Evolutionary conservation across 2,797 vertebrate species (phyloP).

Genomic region (Fringilla coelebs): DNA sequence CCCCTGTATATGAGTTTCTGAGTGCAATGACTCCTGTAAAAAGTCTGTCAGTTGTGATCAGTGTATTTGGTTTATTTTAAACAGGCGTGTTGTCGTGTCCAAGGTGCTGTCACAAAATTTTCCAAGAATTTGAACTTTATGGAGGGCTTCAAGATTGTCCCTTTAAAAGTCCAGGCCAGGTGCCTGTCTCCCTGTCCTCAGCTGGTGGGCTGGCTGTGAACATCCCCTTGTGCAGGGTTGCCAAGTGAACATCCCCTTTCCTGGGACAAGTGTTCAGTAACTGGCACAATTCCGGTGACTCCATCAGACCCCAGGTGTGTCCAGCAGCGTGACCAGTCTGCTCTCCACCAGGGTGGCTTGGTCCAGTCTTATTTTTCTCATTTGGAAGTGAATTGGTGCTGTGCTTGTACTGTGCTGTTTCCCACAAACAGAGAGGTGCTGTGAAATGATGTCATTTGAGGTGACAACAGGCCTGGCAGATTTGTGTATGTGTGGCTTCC

Average conservation of each 20-base stretch:
- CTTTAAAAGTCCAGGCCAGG: neutral
- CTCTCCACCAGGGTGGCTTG: neutral
- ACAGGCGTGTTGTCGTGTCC: rapidly evolving
- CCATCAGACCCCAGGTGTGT: neutral
- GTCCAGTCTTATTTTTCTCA: neutral
- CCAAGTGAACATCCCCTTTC: neutral
- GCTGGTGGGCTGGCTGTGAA: neutral
- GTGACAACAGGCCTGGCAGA: neutral
- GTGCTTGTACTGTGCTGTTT: neutral
- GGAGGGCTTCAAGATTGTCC: neutral
- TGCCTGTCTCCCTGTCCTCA: neutral
- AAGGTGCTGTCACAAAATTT: neutral
- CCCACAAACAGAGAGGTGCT: neutral
- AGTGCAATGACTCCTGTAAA: neutral
- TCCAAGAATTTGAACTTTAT: neutral
- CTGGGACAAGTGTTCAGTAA: neutral
- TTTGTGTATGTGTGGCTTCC: neutral
- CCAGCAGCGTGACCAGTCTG: neutral
- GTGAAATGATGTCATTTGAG: neutral
- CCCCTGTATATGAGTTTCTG: rapidly evolving
- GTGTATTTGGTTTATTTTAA: neutral
- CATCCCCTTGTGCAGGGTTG: rapidly evolving
- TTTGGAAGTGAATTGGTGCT: neutral
- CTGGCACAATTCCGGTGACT: too few relatives aligned
- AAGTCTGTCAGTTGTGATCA: neutral